phyloP scores from a whole-genome alignment of 2,888 invertebrate genomes.

The Agriopis aurantiaria region DNA sequence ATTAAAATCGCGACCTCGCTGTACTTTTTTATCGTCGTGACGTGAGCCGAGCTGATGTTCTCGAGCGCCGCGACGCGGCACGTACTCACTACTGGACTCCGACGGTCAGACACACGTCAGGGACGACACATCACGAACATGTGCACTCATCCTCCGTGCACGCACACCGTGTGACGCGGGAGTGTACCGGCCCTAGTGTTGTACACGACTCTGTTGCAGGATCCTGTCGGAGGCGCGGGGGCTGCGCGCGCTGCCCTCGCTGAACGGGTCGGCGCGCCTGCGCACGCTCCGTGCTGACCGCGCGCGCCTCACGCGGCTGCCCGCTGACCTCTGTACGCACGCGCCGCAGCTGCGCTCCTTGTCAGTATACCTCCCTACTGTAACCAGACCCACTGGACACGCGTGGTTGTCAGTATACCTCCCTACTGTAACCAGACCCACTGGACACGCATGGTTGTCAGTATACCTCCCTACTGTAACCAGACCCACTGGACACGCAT shows the following conservation, averaged over 20 bases:
- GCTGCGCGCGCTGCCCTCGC: slow-evolving; percentile 92
- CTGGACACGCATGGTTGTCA: slow-evolving; percentile 89
- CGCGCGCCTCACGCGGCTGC: slow-evolving; percentile 91
- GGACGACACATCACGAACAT: too few relatives aligned
- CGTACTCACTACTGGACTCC: too few relatives aligned
- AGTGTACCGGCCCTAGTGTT: too few relatives aligned
- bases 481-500: too few relatives aligned
- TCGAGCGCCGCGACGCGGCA: background rate
- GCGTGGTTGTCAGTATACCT: slow-evolving; percentile 90
- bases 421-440: too few relatives aligned
- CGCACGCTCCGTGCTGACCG: slow-evolving; percentile 94
- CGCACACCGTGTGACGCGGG: too few relatives aligned
- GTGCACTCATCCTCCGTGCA: too few relatives aligned
- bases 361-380: slow-evolving; percentile 86
- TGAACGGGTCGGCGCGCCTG: slow-evolving; percentile 92
- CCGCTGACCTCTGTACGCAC: slow-evolving; percentile 90
- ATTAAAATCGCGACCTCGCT: slow-evolving; percentile 7
- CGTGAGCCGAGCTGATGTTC: background rate
- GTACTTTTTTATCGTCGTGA: background rate
- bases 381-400: too few relatives aligned
- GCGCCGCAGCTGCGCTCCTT: slow-evolving; percentile 93
- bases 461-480: slow-evolving; percentile 66
- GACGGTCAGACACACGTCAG: too few relatives aligned
- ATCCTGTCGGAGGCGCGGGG: slow-evolving; percentile 94
- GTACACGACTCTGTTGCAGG: slow-evolving; percentile 79